Evolutionary conservation across 2,797 vertebrate species (phyloP).

Genomic region (Cossypha heuglini): DNA sequence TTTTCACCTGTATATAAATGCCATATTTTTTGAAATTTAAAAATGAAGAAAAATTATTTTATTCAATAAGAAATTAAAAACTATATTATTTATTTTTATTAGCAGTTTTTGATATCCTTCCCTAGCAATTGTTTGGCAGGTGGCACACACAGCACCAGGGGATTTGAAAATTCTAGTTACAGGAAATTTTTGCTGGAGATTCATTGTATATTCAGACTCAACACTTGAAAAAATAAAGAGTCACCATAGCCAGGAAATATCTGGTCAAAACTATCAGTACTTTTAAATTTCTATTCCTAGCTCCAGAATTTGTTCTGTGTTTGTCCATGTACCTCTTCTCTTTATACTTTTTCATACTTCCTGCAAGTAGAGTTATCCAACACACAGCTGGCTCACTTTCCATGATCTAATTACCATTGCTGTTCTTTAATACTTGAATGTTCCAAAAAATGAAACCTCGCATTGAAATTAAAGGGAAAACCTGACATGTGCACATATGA

Average conservation of each 20-base stretch:
- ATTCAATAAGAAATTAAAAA: background rate
- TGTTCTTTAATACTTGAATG: background rate
- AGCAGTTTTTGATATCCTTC: background rate
- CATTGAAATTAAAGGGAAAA: background rate
- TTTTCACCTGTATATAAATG: background rate
- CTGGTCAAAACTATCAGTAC: background rate
- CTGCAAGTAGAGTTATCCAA: background rate
- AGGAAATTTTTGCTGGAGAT: slow-evolving; percentile 29
- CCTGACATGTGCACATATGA: background rate
- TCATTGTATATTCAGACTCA: background rate
- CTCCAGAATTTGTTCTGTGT: background rate
- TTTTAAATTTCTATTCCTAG: background rate
- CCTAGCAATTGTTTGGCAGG: background rate
- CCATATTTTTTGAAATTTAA: background rate
- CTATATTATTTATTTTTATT: background rate
- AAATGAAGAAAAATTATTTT: background rate
- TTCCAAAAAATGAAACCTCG: background rate
- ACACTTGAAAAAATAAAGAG: background rate
- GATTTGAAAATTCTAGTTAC: slow-evolving; percentile 38
- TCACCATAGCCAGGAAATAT: background rate
- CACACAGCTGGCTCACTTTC: background rate
- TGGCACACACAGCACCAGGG: background rate
- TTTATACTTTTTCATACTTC: background rate
- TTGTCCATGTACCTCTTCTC: background rate
- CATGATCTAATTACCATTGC: background rate